Percentiles rank a stretch among this genome's conserved stretches.
These are phyloP conservation scores for Chelonus insularis DNA, from an alignment of 1,140 invertebrate species.

Conservation along the genomic window DNA sequence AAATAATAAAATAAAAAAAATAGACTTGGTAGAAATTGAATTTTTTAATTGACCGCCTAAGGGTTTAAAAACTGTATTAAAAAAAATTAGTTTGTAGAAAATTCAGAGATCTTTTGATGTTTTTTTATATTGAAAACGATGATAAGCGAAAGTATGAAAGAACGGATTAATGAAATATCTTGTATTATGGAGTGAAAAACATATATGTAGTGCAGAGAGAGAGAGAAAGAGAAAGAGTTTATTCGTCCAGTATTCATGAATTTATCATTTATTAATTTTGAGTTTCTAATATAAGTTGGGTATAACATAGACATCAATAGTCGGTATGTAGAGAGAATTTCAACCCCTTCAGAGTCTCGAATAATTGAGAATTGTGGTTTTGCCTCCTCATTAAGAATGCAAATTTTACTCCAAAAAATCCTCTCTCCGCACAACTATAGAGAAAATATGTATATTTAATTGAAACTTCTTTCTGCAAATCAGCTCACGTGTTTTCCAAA, in stretches of 20 bases:
- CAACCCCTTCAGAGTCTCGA: background rate
- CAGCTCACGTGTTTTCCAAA: background rate
- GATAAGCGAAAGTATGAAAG: no score
- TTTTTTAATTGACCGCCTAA: no score
- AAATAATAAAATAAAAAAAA: no score
- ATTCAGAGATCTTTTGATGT: no score
- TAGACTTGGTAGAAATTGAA: no score
- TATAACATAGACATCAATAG: background rate
- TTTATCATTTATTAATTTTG: background rate
- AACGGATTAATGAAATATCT: no score
- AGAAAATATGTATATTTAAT: slow-evolving; percentile 11
- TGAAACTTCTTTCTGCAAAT: background rate
- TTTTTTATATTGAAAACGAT: no score
- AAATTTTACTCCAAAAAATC: slow-evolving; percentile 6
- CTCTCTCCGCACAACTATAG: background rate
- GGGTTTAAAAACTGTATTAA: no score
- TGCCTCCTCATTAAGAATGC: slow-evolving; percentile 4
- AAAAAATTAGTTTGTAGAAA: no score
- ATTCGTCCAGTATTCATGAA: background rate
- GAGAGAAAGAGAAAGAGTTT: no score
- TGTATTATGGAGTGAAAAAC: no score
- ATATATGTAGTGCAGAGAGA: no score
- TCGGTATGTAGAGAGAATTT: background rate
- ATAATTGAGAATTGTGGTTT: slow-evolving; percentile 5
- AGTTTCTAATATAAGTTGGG: background rate